phyloP scores from a whole-genome alignment of 2,888 invertebrate species.

The Pammene aurita region DNA sequence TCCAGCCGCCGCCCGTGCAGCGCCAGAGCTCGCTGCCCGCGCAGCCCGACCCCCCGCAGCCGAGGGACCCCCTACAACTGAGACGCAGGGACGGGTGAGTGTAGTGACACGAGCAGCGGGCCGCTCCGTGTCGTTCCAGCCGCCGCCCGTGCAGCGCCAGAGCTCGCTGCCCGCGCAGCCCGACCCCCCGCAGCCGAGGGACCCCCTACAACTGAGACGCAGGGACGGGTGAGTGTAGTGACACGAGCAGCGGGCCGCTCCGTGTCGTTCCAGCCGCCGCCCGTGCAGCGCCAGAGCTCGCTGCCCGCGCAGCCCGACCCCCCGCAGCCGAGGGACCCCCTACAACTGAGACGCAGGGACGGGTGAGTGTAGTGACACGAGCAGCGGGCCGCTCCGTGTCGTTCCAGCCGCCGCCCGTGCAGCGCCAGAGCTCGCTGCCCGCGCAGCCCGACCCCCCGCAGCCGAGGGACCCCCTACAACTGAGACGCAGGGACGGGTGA shows the following conservation, averaged over 20 bases:
- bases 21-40: conserved; percentile 92
- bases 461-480: conserved; percentile 46
- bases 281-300: conserved; percentile 87
- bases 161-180: conserved; percentile 89
- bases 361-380: conserved; percentile 40
- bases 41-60: conserved; percentile 84
- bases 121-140: conserved; percentile 60
- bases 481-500: conserved; percentile 47
- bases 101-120: conserved; percentile 41
- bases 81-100: conserved; percentile 47
- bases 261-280: conserved; percentile 61
- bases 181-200: conserved; percentile 80
- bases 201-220: conserved; percentile 48
- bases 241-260: conserved; percentile 47
- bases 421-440: conserved; percentile 90
- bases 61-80: conserved; percentile 46
- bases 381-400: conserved; percentile 54
- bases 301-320: conserved; percentile 89
- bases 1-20: conserved; percentile 62
- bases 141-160: conserved; percentile 82
- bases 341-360: conserved; percentile 50
- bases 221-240: conserved; percentile 45
- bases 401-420: conserved; percentile 62
- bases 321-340: conserved; percentile 58
- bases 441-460: conserved; percentile 86